Percentiles rank a stretch among this genome's conserved stretches.
Conservation (phyloP, 2,888 invertebrate species). For the Hipparchia sbordonii region DNA sequence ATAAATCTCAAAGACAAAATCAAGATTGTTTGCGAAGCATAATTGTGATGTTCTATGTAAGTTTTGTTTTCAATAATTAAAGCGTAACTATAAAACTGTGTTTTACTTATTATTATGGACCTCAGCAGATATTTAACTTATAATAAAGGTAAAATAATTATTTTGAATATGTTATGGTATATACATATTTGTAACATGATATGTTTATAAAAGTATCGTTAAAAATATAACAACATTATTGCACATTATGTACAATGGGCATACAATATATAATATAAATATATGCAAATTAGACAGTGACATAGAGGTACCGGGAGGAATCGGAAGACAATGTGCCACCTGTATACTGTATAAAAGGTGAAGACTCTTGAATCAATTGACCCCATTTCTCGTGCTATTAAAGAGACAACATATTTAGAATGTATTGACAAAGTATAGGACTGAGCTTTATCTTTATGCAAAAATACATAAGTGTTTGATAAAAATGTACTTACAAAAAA, state of each 20-base stretch:
- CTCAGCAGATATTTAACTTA: neutral
- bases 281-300: too few relatives aligned
- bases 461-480: neutral
- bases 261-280: too few relatives aligned
- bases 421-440: neutral
- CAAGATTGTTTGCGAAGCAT: conserved; percentile 80
- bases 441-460: neutral
- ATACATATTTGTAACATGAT: too few relatives aligned
- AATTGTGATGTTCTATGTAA: conserved; percentile 83
- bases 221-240: too few relatives aligned
- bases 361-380: conserved; percentile 27
- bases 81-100: conserved; percentile 63
- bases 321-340: conserved; percentile 3
- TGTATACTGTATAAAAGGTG: conserved; percentile 13
- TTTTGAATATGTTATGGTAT: too few relatives aligned
- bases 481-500: neutral
- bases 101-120: conserved; percentile 44
- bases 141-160: neutral
- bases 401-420: conserved; percentile 6
- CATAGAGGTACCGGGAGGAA: neutral
- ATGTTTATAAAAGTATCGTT: too few relatives aligned
- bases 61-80: conserved; percentile 80
- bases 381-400: conserved; percentile 22
- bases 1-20: conserved; percentile 48
- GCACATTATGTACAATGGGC: too few relatives aligned